Evolutionary conservation across 2,113 vertebrate genomes (phyloP).

Genomic region (Chascanopsetta lugubris): DNA sequence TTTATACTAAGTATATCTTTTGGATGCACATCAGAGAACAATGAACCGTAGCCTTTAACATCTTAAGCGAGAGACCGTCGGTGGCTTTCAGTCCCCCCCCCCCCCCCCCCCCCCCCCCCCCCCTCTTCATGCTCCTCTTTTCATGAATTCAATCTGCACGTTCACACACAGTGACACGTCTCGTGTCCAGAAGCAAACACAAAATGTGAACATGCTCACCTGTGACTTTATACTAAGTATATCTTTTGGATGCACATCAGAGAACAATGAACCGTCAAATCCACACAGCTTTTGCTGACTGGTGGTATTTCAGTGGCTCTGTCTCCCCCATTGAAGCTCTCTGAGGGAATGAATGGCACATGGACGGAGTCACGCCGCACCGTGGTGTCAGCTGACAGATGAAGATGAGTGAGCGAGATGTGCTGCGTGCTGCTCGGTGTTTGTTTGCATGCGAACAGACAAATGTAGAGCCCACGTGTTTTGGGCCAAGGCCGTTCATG

Average conservation of each 20-base stretch:
- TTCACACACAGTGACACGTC: slow-evolving; percentile 2
- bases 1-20: too few relatives aligned
- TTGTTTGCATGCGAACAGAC: slow-evolving; percentile 2
- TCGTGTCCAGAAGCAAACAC: slow-evolving; percentile 5
- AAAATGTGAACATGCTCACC: neutral
- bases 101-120: slow-evolving; percentile 34
- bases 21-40: too few relatives aligned
- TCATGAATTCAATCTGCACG: too few relatives aligned
- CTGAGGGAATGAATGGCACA: slow-evolving; percentile 18
- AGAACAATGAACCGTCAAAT: too few relatives aligned
- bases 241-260: too few relatives aligned
- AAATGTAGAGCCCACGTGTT: slow-evolving; percentile 19
- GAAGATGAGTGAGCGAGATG: neutral
- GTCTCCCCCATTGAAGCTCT: neutral
- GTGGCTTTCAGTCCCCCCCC: slow-evolving; percentile 6
- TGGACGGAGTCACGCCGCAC: neutral
- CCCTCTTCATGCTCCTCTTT: neutral
- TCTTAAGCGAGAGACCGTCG: neutral
- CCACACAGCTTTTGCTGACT: too few relatives aligned
- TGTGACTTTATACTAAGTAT: too few relatives aligned
- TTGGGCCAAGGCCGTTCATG: slow-evolving; percentile 23
- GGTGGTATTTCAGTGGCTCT: slow-evolving; percentile 12
- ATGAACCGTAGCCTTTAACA: too few relatives aligned
- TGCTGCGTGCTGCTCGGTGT: neutral
- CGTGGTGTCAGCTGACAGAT: slow-evolving; percentile 10